phyloP scores from a whole-genome alignment of 2,797 vertebrate species.

The Parambassis ranga region DNA sequence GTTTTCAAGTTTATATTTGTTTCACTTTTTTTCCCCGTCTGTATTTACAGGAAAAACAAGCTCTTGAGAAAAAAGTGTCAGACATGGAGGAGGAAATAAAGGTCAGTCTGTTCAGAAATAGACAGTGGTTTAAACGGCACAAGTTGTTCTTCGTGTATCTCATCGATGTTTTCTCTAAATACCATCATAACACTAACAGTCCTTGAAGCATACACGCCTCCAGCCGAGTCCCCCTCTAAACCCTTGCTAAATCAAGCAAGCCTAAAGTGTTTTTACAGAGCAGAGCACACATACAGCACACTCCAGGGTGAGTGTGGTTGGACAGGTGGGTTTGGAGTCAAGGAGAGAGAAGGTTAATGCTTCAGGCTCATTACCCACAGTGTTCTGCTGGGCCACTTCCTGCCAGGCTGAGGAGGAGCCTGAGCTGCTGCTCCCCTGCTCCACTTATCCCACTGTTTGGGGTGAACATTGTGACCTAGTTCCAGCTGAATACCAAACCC shows the following conservation, averaged over 20 bases:
- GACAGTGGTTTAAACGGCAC: conserved; percentile 2
- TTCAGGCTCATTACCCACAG: conserved; percentile 65
- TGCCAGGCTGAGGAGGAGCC: conserved; percentile 58
- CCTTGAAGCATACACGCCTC: conserved; percentile 11
- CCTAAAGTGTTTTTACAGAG: conserved; percentile 42
- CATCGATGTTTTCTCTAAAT: not conserved
- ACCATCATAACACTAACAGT: conserved; percentile 12
- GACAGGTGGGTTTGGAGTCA: conserved; percentile 63
- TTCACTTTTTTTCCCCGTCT: not conserved
- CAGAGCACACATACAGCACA: conserved; percentile 14
- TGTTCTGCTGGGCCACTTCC: conserved; percentile 64
- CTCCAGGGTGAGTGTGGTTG: conserved; percentile 21
- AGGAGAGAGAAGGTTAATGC: conserved; percentile 69
- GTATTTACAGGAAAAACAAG: conserved; percentile 88
- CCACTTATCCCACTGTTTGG: conserved; percentile 68
- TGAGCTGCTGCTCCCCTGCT: conserved; percentile 60
- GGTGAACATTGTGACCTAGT: conserved; percentile 79
- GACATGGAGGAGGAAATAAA: conserved; percentile 98
- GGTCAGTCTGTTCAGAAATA: conserved; percentile 77
- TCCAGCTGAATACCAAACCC: conserved; percentile 71
- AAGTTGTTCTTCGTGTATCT: conserved; percentile 20
- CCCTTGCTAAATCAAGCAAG: conserved; percentile 44
- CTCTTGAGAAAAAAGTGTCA: conserved; percentile 92
- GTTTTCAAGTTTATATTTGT: not conserved
- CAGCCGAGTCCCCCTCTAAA: conserved; percentile 13